Evolutionary conservation across 2,888 invertebrate species (phyloP), one percentile per base, ranked within the genome.

Genomic region (Epiperipatus broadwayi): DNA sequence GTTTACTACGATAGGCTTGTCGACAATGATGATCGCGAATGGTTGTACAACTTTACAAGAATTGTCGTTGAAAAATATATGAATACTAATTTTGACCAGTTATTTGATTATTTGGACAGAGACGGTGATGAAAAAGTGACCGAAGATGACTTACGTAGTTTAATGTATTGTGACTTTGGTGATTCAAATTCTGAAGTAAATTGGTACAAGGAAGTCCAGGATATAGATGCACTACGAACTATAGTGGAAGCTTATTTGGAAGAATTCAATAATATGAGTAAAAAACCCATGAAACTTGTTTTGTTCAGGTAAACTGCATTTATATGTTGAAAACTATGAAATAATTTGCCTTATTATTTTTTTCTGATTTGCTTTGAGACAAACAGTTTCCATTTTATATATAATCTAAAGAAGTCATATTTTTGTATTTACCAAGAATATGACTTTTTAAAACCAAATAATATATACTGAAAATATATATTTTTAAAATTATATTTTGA

Each of bases 201-300:
- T 21, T 72, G 79, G 52, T 93, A 93, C 53, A 71, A 80, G 53
- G 89, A 91, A 64, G 84, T 87, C 0, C 60, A 67, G 2, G 81
- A 89, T 54, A 65, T 87, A 53, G 79, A 80, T 29, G 71, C 74
- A 46, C 60, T 93, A 40, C 72, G 76, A 41, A 63, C 69, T 1
- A 79, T 85, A 4, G 84, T 85, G 0, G 87, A 91, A 49, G 75
- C 75, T 0, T 87, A 80, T 60, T 65, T 91, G 10, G 73, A 74
- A 1, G 91, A 91, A 55, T 89, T 75, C 55, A 91, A 91, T 57
- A 80, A 83, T 47, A 83, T 91, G 80, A 78, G 81, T 7, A 91
- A 85, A 59, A 89, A 87, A 53, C 89, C 89, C 0, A 91, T 91
- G 91, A 79, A 85, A 59, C 67, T 91, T 39, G 89, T 91, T 2